Conservation (phyloP, 2,113 vertebrate species). For the Phyllostomus hastatus region DNA sequence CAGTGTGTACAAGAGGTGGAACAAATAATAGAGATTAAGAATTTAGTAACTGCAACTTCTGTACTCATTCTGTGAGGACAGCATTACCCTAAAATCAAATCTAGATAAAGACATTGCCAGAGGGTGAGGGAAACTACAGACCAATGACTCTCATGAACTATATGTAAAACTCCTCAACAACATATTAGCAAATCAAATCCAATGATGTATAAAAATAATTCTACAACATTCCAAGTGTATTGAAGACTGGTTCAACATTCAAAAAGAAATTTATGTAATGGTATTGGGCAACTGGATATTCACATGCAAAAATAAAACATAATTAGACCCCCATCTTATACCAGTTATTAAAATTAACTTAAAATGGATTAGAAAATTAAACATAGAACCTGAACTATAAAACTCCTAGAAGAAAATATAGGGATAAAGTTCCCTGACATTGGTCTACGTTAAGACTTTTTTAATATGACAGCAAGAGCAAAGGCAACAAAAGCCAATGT, state of each 20-base stretch:
- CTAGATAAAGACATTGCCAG: background rate
- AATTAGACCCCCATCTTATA: background rate
- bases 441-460: background rate
- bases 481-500: background rate
- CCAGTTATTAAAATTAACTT: background rate
- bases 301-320: background rate
- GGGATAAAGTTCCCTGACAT: background rate
- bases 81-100: background rate
- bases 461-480: background rate
- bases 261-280: background rate
- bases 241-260: background rate
- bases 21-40: background rate
- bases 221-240: background rate
- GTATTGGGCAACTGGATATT: background rate
- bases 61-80: background rate
- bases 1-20: background rate
- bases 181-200: background rate
- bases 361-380: background rate
- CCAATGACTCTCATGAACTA: background rate
- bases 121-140: background rate
- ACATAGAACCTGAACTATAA: background rate
- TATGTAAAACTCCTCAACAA: background rate
- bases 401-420: background rate
- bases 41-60: background rate
- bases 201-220: background rate